These are phyloP conservation scores for Strigamia maritima DNA, from an alignment of 2,888 invertebrate genomes.

Conservation along the genomic window DNA sequence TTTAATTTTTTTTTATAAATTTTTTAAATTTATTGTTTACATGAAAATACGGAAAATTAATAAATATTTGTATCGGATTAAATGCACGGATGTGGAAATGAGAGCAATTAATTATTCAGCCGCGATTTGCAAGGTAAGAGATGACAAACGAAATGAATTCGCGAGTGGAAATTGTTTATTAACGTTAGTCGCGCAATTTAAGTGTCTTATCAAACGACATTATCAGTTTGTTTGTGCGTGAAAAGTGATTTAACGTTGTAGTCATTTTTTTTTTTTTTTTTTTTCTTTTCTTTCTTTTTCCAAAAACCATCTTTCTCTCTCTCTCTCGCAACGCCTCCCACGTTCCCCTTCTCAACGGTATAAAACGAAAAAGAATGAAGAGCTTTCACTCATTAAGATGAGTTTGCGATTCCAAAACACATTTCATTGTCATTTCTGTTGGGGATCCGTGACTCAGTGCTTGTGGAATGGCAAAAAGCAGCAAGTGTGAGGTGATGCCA, in stretches of 20 bases:
- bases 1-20: too few species aligned
- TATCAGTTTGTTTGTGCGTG: slow-evolving; percentile 29
- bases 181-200: slow-evolving; percentile 3
- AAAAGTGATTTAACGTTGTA: slow-evolving; percentile 29
- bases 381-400: slow-evolving; percentile 29
- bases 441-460: slow-evolving; percentile 21
- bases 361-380: slow-evolving; percentile 29
- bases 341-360: background rate
- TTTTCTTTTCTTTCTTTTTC: background rate
- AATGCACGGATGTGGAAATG: background rate
- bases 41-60: too few species aligned
- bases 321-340: background rate
- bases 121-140: background rate
- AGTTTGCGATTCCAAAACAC: slow-evolving; percentile 29
- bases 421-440: slow-evolving; percentile 27
- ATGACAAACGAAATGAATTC: background rate
- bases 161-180: background rate
- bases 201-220: slow-evolving; percentile 21
- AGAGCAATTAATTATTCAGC: background rate
- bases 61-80: background rate
- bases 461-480: slow-evolving; percentile 22
- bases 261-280: background rate
- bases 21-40: background rate
- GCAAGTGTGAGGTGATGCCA: background rate
- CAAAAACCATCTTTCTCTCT: slow-evolving; percentile 2